Percentiles rank a stretch among this genome's conserved stretches.
These are phyloP conservation scores for Caenorhabditis sp. DNA, from an alignment of 2,888 invertebrate species.

Conservation along the genomic window DNA sequence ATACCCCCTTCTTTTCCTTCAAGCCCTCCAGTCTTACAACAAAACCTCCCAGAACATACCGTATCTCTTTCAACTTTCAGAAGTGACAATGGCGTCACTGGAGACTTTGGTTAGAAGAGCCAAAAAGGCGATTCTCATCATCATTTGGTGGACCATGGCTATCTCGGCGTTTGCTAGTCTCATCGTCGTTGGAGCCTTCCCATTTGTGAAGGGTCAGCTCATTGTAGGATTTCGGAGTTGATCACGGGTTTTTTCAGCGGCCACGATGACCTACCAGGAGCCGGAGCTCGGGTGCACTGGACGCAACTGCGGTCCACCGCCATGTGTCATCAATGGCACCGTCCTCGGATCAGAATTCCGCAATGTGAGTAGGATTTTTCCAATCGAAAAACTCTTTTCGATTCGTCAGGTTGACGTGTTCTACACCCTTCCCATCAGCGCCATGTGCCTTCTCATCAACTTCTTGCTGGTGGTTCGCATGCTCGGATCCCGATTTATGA, in stretches of 20 bases:
- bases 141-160: conserved; percentile 11
- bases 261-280: conserved; percentile 4
- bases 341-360: conserved; percentile 25
- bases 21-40: not conserved
- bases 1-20: not conserved
- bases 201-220: conserved; percentile 29
- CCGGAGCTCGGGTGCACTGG: not conserved
- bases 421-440: conserved; percentile 31
- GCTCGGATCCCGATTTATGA: conserved; percentile 22
- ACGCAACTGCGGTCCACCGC: not conserved
- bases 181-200: conserved; percentile 15
- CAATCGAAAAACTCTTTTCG: not conserved
- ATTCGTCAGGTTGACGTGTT: conserved; percentile 24
- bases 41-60: too few relatives aligned
- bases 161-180: not conserved
- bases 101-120: not conserved
- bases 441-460: conserved; percentile 18
- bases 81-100: not conserved
- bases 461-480: conserved; percentile 28
- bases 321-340: conserved; percentile 37
- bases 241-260: not conserved
- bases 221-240: not conserved
- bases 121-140: not conserved
- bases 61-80: too few relatives aligned
- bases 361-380: conserved; percentile 7